Base-by-base conservation (phyloP, 2,888 invertebrate genomes). In the Therioaphis trifolii region DNA sequence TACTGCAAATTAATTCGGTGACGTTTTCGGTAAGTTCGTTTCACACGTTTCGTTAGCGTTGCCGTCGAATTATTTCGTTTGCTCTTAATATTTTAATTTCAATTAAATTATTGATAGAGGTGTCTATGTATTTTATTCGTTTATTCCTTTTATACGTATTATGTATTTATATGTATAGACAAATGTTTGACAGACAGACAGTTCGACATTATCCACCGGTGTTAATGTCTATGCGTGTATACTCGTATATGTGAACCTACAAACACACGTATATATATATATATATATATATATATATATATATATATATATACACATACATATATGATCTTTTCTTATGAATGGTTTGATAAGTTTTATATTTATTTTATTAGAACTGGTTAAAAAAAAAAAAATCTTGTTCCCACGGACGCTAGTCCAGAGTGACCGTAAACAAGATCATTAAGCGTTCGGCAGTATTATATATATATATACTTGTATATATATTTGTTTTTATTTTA, bases 351-450 rank as follows among this genome's bases (percentile, higher is more conserved):
- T 72, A 72, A 72, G 80, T 63, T 46, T 82, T 46, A 61, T 61
- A 71, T n/a, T n/a, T 35, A 72, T 82, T 74, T 82, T 82, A 82
- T 82, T 74, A 69, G 82, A 63, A 63, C 72, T 35, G 72, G 63
- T 63, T 58, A 24, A 58, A 74, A 49, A 61, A 76, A n/a, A 77
- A 82, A 82, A 82, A 52, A 71, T 40, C 63, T 35, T 11, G 82
- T 82, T 82, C 82, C 72, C 82, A 82, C 82, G 82, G 72, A 74
- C 61, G 72, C 72, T 52, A 27, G 72, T 74, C 63, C 29, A 4
- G 35, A 63, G 63, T 74, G 82, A 74, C 80, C 82, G 82, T 82
- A 82, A 82, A 82, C 82, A 82, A 82, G 82, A 82, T 82, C 82
- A 82, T 80, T 80, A 80, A 80, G 71, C 58, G 71, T 72, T 80